Conservation (phyloP, 2,113 vertebrate species). For the Corythaeola cristata region DNA sequence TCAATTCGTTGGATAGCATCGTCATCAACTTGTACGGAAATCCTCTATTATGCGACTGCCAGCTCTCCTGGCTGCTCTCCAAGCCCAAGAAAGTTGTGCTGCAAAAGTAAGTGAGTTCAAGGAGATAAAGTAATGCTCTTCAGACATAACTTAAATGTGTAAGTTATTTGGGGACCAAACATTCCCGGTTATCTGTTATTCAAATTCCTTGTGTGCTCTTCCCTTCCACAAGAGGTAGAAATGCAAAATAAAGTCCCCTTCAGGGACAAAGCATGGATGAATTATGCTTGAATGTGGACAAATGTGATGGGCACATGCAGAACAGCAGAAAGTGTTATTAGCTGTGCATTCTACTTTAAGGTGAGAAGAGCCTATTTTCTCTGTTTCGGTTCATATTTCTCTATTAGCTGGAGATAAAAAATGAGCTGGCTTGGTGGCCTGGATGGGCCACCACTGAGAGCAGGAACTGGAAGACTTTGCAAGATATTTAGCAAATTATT, state of each 20-base stretch:
- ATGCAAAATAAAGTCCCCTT: neutral
- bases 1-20: conserved; percentile 34
- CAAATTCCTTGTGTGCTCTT: neutral
- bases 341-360: neutral
- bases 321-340: neutral
- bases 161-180: neutral
- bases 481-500: neutral
- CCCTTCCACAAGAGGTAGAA: neutral
- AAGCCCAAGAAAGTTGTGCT: conserved; percentile 38
- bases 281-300: neutral
- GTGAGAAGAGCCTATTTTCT: neutral
- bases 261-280: neutral
- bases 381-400: neutral
- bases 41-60: conserved; percentile 75
- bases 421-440: neutral
- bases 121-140: neutral
- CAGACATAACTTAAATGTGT: neutral
- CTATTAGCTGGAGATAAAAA: neutral
- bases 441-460: neutral
- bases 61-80: conserved; percentile 73
- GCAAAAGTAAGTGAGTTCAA: conserved; percentile 67
- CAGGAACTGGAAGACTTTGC: neutral
- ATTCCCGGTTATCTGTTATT: neutral
- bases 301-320: neutral
- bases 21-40: conserved; percentile 70